phyloP scores from a whole-genome alignment of 2,888 invertebrate species.

The Morpho deidamia region DNA sequence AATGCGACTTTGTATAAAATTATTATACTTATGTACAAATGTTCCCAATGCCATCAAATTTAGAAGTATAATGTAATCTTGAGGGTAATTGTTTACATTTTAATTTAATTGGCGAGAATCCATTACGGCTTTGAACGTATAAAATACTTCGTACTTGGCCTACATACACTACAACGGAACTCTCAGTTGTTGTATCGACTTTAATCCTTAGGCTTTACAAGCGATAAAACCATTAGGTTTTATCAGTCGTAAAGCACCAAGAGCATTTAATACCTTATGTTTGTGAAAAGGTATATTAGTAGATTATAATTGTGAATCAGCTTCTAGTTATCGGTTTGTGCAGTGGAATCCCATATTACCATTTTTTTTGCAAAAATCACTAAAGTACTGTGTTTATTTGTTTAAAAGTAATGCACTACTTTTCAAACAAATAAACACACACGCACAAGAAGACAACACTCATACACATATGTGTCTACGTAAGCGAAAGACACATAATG shows the following conservation, averaged over 20 bases:
- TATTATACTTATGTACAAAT: background rate
- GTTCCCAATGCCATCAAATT: background rate
- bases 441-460: background rate
- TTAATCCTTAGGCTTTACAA: constrained; percentile 10
- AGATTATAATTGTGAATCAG: no score
- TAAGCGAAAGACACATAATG: no score
- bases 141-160: constrained; percentile 39
- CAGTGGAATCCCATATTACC: no score
- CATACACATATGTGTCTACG: no score
- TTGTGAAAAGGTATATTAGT: no score
- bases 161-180: constrained; percentile 26
- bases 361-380: no score
- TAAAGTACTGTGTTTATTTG: no score
- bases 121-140: constrained; percentile 33
- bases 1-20: background rate
- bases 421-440: background rate
- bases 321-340: no score
- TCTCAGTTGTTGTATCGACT: background rate
- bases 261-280: no score
- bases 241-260: no score
- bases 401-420: background rate
- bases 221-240: background rate
- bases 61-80: background rate
- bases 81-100: background rate
- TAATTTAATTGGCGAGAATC: constrained; percentile 21